A percentile compares a stretch with the other conserved stretches of the same genome.
Evolutionary conservation across 2,888 invertebrate species (phyloP).

Genomic region (Nysson spinosus): DNA sequence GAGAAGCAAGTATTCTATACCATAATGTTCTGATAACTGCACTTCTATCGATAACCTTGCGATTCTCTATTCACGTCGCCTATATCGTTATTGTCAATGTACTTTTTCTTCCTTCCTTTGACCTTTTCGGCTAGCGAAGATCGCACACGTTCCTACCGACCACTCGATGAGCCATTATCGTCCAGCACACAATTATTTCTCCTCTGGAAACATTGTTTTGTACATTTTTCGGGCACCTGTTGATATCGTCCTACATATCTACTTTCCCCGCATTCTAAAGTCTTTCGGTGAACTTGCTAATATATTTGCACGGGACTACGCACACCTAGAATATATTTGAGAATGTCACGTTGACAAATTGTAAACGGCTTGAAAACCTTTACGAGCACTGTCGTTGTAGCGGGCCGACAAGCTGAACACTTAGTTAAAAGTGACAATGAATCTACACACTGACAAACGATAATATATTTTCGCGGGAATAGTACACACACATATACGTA

Average conservation of each 20-base stretch:
- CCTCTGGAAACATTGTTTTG: conserved; percentile 49
- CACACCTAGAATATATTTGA: conserved; percentile 19
- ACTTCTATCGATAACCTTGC: conserved; percentile 4
- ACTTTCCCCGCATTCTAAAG: conserved; percentile 40
- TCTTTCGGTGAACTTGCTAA: conserved; percentile 31
- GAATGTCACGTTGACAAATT: conserved; percentile 1
- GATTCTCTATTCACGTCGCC: neutral
- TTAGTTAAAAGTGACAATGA: no score
- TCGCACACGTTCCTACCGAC: conserved; percentile 15
- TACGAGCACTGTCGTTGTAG: neutral
- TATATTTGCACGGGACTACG: conserved; percentile 26
- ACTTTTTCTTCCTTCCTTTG: neutral
- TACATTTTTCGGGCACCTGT: conserved; percentile 64
- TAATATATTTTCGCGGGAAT: no score
- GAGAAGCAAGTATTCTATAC: conserved; percentile 46
- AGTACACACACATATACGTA: no score
- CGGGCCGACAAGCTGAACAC: neutral
- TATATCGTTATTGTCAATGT: neutral
- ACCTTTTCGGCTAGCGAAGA: neutral
- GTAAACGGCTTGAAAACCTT: neutral
- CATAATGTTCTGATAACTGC: conserved; percentile 2
- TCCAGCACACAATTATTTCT: conserved; percentile 41
- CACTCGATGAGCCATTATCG: conserved; percentile 21
- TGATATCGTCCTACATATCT: conserved; percentile 57
- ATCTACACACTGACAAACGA: no score